These are phyloP conservation scores for Metaphire vulgaris DNA, from an alignment of 1,140 invertebrate genomes.

Conservation along the genomic window DNA sequence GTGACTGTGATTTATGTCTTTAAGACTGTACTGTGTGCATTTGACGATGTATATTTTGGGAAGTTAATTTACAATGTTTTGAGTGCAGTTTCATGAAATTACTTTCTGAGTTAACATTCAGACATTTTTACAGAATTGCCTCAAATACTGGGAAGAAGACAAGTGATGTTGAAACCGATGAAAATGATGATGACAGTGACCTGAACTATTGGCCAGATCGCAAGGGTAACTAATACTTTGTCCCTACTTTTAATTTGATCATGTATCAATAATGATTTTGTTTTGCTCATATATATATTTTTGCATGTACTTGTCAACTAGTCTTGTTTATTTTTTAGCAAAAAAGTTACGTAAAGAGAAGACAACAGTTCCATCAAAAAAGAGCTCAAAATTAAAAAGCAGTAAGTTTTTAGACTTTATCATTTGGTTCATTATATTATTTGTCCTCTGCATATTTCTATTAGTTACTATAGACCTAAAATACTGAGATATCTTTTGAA, in stretches of 20 bases:
- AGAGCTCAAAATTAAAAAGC: background rate
- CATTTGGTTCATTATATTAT: too few species aligned
- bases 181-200: constrained; percentile 71
- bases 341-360: background rate
- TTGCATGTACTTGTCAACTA: background rate
- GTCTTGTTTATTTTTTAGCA: background rate
- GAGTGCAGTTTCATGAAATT: too few species aligned
- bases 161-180: constrained; percentile 52
- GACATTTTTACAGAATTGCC: background rate
- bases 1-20: too few species aligned
- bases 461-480: too few species aligned
- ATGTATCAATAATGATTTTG: too few species aligned
- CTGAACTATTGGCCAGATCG: constrained; percentile 57
- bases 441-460: too few species aligned
- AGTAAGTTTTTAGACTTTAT: too few species aligned
- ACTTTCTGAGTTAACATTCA: too few species aligned
- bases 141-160: constrained; percentile 41
- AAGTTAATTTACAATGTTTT: too few species aligned
- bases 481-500: too few species aligned
- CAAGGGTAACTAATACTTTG: constrained; percentile 36
- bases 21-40: too few species aligned
- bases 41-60: too few species aligned
- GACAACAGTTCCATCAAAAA: background rate
- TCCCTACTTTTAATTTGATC: background rate
- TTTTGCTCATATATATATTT: background rate